These are phyloP conservation scores for Macrosteles quadrilineatus DNA, from an alignment of 1,140 invertebrate genomes.

Conservation along the genomic window DNA sequence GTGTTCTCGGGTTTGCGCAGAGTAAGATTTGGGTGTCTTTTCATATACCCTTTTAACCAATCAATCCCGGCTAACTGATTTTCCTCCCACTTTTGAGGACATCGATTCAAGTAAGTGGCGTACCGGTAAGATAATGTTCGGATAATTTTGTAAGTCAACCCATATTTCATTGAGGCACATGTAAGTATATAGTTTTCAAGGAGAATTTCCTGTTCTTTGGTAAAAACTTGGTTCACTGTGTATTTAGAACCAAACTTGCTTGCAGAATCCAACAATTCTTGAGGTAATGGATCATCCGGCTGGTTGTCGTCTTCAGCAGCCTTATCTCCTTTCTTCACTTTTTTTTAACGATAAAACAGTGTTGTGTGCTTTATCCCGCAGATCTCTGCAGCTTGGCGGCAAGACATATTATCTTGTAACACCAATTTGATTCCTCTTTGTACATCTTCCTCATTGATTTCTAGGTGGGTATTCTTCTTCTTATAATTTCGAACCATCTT, in stretches of 20 bases:
- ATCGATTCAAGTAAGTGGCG: conserved; percentile 35
- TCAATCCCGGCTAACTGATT: conserved; percentile 45
- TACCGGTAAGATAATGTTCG: conserved; percentile 40
- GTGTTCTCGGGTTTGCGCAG: conserved; percentile 44
- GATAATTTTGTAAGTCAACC: conserved; percentile 36
- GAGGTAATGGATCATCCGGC: too few relatives aligned
- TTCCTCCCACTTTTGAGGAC: conserved; percentile 45
- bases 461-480: conserved; percentile 24
- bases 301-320: too few relatives aligned
- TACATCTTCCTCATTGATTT: conserved; percentile 24
- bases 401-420: conserved; percentile 4
- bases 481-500: conserved; percentile 14
- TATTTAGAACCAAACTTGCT: background rate
- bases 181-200: conserved; percentile 37
- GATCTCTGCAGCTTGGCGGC: conserved; percentile 2
- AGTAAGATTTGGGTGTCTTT: conserved; percentile 43
- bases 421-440: background rate
- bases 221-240: conserved; percentile 19
- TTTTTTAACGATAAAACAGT: conserved; percentile 24
- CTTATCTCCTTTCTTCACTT: background rate
- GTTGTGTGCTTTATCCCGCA: conserved; percentile 1
- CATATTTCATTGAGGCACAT: conserved; percentile 39
- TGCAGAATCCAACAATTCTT: too few relatives aligned
- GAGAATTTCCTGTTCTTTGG: conserved; percentile 34
- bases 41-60: conserved; percentile 46